A percentile compares a stretch with the other conserved stretches of the same genome.
These are phyloP conservation scores for Balanococcus diminutus DNA, from an alignment of 2,888 invertebrate species.

Conservation along the genomic window DNA sequence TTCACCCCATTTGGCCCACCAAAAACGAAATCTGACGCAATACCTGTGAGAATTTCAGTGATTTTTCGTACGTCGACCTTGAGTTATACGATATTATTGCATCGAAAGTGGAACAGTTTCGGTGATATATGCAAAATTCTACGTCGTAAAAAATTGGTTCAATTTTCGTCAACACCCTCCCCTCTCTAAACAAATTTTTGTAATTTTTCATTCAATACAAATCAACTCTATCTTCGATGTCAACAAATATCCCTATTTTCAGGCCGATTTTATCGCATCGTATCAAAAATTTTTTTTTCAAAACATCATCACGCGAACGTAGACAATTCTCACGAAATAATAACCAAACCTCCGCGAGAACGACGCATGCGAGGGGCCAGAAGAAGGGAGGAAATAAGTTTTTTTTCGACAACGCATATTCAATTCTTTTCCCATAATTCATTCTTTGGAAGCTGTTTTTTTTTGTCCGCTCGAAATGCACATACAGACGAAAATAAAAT, in stretches of 20 bases:
- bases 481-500: not conserved
- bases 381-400: not conserved
- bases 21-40: not conserved
- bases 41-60: not conserved
- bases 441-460: not conserved
- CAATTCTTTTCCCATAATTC: not conserved
- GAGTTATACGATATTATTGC: not conserved
- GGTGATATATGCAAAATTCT: too few species aligned
- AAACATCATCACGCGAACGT: not conserved
- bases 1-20: not conserved
- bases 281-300: too few species aligned
- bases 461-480: not conserved
- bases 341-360: not conserved
- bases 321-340: not conserved
- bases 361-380: not conserved
- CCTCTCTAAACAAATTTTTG: not conserved
- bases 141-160: too few species aligned
- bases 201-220: not conserved
- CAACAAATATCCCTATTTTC: not conserved
- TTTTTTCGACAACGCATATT: not conserved
- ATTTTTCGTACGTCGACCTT: not conserved
- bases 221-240: not conserved
- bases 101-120: not conserved
- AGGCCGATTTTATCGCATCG: too few species aligned
- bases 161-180: too few species aligned